Evolutionary conservation across 1,140 invertebrate species (phyloP), one percentile per base, ranked within the genome.

Genomic region (Eueides isabella): DNA sequence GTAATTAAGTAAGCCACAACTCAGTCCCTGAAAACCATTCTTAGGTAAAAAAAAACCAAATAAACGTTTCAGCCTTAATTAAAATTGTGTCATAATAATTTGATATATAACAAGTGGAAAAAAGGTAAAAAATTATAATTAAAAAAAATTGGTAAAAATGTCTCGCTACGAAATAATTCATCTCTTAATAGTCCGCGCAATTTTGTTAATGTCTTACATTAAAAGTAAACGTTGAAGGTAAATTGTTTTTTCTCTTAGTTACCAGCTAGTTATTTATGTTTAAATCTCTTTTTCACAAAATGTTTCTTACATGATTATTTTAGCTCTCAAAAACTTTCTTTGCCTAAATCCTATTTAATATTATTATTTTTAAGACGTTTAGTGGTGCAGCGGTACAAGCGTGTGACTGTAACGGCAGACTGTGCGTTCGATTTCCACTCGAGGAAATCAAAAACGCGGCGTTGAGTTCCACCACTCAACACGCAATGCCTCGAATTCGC

Each of bases 71-170:
- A 55, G 23, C 11, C 48, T 55, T 55, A 55, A 55, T 55, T 19
- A 55, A 55, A 55, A 55, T 55, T 55, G 9, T 55, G 48, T 55
- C 48, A 26, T 55, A 55, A 55, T 26, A 23, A 55, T 55, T 55
- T 55, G 23, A 55, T 26, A 48, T 16, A 19, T 48, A 48, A 48
- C n/a, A 48, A 48, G 41, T 61, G 55, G 44, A 61, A 65, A 74
- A 14, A 65, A 75, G 16, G 19, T 75, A 76, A 84, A 85, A 89
- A 88, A 86, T 80, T 85, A 79, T 84, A 88, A 86, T 87, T 87
- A 87, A 87, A 68, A n/a, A 30, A 84, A 88, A 89, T 84, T 85
- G 82, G 65, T 80, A 84, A 44, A 85, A 84, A 87, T 79, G 70
- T 72, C 75, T 75, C 55, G 23, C 68, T 69, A 80, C 67, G 64